Percentiles rank a stretch among this genome's conserved stretches.
Conservation (phyloP, 2,113 vertebrate species). For the Sialia sialis region DNA sequence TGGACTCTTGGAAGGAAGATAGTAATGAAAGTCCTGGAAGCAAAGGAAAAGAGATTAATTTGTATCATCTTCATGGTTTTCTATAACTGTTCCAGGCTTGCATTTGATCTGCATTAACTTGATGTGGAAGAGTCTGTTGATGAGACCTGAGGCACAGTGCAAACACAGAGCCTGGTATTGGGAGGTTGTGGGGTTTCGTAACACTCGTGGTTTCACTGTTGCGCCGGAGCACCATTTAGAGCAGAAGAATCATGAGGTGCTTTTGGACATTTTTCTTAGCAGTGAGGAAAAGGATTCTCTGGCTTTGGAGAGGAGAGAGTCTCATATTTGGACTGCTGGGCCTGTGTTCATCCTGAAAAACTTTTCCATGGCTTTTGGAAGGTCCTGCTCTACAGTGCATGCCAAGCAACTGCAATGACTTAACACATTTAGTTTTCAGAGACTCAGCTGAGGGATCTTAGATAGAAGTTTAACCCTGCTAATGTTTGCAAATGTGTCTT, state of each 20-base stretch:
- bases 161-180: not conserved
- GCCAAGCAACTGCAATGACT: not conserved
- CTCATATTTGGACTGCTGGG: not conserved
- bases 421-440: not conserved
- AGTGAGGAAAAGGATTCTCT: not conserved
- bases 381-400: not conserved
- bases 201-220: not conserved
- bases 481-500: not conserved
- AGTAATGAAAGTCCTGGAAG: not conserved
- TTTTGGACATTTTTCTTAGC: not conserved
- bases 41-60: not conserved
- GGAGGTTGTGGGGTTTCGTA: not conserved
- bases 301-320: not conserved
- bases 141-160: not conserved
- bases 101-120: not conserved
- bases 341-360: not conserved
- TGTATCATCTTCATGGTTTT: not conserved
- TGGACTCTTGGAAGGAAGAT: not conserved
- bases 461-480: not conserved
- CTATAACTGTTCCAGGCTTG: not conserved
- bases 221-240: fast-evolving
- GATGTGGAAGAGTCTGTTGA: not conserved
- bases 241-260: not conserved
- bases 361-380: not conserved
- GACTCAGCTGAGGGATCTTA: not conserved